Evolutionary conservation across 2,113 vertebrate species (phyloP).

Genomic region (Octodon degus): DNA sequence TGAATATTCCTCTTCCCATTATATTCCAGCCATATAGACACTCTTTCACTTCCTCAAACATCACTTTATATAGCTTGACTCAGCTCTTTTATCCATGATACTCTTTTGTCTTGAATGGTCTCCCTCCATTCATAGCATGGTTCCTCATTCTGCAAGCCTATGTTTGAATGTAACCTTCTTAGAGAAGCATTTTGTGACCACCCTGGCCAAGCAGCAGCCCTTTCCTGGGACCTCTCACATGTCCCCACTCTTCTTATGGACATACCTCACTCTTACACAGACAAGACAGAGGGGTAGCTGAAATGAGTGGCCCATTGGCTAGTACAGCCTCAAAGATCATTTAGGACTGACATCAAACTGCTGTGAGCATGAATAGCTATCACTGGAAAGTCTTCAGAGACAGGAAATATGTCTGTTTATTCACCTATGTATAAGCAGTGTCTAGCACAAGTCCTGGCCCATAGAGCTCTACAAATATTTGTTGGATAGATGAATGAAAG

Average conservation of each 20-base stretch:
- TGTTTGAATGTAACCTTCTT: neutral
- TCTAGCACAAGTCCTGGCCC: neutral
- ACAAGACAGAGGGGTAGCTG: neutral
- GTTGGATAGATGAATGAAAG: neutral
- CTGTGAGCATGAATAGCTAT: neutral
- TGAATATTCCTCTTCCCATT: neutral
- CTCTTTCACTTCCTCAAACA: conserved; percentile 8
- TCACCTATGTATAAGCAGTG: neutral
- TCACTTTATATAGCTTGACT: neutral
- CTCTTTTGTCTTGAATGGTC: conserved; percentile 49
- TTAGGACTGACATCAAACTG: neutral
- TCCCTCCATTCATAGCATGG: neutral
- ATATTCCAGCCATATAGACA: neutral
- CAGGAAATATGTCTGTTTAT: neutral
- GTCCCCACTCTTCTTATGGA: neutral
- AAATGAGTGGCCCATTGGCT: neutral
- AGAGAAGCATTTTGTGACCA: neutral
- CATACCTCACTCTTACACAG: neutral
- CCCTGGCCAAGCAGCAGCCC: neutral
- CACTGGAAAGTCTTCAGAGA: neutral
- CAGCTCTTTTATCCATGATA: neutral
- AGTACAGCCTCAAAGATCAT: neutral
- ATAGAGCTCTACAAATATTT: conserved; percentile 39
- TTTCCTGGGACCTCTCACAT: neutral
- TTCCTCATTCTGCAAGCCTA: conserved; percentile 19